These are phyloP conservation scores for Hoplodrina ambigua DNA, from an alignment of 2,888 invertebrate genomes.

Conservation along the genomic window DNA sequence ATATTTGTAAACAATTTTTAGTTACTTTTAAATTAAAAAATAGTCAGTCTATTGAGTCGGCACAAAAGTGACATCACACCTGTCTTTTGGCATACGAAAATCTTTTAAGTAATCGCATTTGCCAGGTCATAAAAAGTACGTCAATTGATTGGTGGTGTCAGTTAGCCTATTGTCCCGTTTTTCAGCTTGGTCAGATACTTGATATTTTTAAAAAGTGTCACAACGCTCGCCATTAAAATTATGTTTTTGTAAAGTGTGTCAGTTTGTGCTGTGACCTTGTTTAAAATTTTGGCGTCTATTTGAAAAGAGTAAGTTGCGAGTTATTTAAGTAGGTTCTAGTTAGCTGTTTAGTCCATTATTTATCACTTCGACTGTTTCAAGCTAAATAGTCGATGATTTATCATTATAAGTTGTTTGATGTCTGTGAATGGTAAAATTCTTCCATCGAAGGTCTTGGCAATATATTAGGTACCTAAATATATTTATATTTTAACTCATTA, in stretches of 20 bases:
- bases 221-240: conserved; percentile 31
- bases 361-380: too few relatives aligned
- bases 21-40: too few relatives aligned
- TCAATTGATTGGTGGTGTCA: too few relatives aligned
- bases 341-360: too few relatives aligned
- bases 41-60: too few relatives aligned
- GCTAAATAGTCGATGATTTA: conserved; percentile 2
- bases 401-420: not conserved
- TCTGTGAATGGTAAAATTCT: not conserved
- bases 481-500: not conserved
- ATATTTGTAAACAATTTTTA: too few relatives aligned
- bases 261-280: conserved; percentile 15
- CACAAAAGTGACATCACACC: too few relatives aligned
- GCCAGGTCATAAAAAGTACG: too few relatives aligned
- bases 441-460: not conserved
- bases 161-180: not conserved
- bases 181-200: conserved; percentile 11
- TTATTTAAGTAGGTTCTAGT: not conserved
- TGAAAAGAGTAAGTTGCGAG: not conserved
- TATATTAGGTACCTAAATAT: not conserved
- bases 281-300: conserved; percentile 8
- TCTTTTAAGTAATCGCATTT: too few relatives aligned
- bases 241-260: conserved; percentile 22
- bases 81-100: too few relatives aligned
- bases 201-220: conserved; percentile 22